Percentiles rank a stretch among this genome's conserved stretches.
These are phyloP conservation scores for Pyxicephalus adspersus DNA, from an alignment of 2,113 vertebrate species.

Conservation along the genomic window DNA sequence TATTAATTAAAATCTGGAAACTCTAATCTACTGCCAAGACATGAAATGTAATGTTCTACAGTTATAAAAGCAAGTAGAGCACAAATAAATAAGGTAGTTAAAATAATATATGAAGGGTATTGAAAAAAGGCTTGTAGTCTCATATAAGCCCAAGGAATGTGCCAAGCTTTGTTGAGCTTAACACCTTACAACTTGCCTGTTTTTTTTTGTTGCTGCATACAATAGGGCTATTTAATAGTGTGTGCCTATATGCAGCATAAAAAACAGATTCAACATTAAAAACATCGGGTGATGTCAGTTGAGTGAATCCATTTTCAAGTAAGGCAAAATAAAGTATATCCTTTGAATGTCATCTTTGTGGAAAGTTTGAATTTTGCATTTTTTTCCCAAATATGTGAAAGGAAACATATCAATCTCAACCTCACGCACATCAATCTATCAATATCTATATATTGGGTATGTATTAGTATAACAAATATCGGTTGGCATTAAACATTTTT, in stretches of 20 bases:
- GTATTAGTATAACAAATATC: no score
- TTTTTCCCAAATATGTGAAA: no score
- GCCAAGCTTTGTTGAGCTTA: constrained; percentile 37
- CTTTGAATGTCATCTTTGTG: no score
- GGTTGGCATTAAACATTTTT: no score
- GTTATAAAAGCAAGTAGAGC: constrained; percentile 53
- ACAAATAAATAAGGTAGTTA: constrained; percentile 49
- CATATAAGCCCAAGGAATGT: constrained; percentile 24
- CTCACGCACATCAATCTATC: no score
- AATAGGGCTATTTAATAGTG: background rate
- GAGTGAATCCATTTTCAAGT: no score
- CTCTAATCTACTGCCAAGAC: constrained; percentile 47
- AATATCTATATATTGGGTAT: no score
- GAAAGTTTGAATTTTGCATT: no score
- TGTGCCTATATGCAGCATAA: background rate
- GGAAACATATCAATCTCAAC: no score
- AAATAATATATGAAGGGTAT: constrained; percentile 44
- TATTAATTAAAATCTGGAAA: constrained; percentile 53
- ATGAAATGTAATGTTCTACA: constrained; percentile 23
- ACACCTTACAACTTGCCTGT: constrained; percentile 1
- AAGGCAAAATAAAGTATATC: no score
- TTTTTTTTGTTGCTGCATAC: constrained; percentile 4
- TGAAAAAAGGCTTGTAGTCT: background rate
- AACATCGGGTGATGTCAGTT: no score
- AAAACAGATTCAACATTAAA: background rate